Evolutionary conservation across 2,797 vertebrate species (phyloP), one percentile per base, ranked within the genome.

Genomic region (Oreochromis mossambicus): DNA sequence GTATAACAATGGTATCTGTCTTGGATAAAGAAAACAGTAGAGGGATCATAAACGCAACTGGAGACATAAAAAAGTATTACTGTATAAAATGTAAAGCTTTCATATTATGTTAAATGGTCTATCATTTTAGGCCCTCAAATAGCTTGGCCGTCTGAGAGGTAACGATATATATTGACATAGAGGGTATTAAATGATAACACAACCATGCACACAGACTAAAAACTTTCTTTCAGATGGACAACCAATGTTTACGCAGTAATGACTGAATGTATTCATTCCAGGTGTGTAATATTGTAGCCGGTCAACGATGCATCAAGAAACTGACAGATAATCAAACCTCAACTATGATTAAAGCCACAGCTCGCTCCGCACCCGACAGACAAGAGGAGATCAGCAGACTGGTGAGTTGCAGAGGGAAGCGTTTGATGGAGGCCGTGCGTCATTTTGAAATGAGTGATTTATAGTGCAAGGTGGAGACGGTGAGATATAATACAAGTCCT

Each of bases 331-430:
- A 99, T 96, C 99, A 99, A 92, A 99, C 98, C 0, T 99, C 98
- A 26, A 99, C 98, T 82, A 99, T 99, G 98, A 99, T 99, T 95
- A 99, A 99, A 96, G 99, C 99, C 83, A 99, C 99, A 5, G 99
- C 99, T 75, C 96, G 98, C 89, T 99, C 99, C 6, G 99, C 98
- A 3, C 98, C 99, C 0, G 98, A 99, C 96, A 95, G 99, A 85
- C 99, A 99, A 83, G 99, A 99, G 92, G 99, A 99, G 75, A 99
- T 99, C 90, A 99, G 98, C 92, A 94, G 98, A 70, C 97, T 99
- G 98, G 99, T 99, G 94, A 12, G 98, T 91, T 77, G 68, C 24
- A 66, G 75, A 48, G 81, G 79, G 46, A 32, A 14, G 61, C 24
- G 14, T 26, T 79, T 86, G 77, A 12, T 9, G 46, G 79, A 55